A percentile compares a stretch with the other conserved stretches of the same genome.
phyloP scores from a whole-genome alignment of 2,797 vertebrate species.

The Melanitta fusca region DNA sequence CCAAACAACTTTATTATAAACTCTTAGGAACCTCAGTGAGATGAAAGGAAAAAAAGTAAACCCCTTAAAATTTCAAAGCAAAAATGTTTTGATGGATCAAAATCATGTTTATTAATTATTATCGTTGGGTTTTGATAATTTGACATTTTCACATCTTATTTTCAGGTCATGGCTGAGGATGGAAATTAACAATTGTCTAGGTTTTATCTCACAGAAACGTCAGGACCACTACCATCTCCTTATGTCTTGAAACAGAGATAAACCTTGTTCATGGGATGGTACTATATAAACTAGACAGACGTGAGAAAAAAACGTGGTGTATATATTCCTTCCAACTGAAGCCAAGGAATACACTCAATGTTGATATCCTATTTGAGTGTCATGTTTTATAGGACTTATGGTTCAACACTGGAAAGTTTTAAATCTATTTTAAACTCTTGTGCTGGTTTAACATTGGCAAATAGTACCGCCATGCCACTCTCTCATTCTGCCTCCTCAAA shows the following conservation, averaged over 20 bases:
- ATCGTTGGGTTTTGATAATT: fast-evolving
- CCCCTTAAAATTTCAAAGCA: background rate
- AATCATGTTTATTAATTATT: background rate
- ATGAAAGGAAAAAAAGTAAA: background rate
- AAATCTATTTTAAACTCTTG: background rate
- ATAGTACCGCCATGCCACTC: too few relatives aligned
- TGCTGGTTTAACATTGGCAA: too few relatives aligned
- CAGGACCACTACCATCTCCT: background rate
- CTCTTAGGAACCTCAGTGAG: background rate
- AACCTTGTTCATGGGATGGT: background rate
- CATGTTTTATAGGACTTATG: background rate
- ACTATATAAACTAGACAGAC: background rate
- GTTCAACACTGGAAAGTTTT: background rate
- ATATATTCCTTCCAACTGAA: background rate
- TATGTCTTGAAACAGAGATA: background rate
- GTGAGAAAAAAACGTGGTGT: background rate
- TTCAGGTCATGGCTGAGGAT: background rate
- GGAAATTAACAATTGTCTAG: background rate
- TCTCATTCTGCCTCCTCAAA: too few relatives aligned
- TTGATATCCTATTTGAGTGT: background rate
- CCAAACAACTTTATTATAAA: background rate
- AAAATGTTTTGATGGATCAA: background rate
- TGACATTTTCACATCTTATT: background rate
- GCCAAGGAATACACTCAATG: background rate
- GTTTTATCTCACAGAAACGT: background rate